phyloP scores from a whole-genome alignment of 2,888 invertebrate species.

The Lissonota sp. region DNA sequence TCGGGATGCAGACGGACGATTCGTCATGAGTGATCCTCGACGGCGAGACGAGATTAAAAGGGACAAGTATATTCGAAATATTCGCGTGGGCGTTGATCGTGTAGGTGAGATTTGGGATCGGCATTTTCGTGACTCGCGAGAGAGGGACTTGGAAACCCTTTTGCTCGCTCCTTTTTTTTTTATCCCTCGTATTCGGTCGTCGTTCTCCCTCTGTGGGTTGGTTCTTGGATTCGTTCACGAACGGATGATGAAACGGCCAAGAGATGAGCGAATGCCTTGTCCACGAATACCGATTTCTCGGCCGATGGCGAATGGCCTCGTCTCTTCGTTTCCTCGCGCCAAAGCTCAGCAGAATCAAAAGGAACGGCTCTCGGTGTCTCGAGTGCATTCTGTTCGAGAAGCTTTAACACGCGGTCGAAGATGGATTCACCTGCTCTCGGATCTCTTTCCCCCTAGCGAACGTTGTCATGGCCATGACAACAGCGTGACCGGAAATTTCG shows the following conservation, averaged over 20 bases:
- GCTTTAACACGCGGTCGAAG: neutral
- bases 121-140: conserved; percentile 17
- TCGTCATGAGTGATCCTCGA: conserved; percentile 24
- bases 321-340: too few species aligned
- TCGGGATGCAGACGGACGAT: too few species aligned
- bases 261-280: neutral
- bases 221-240: conserved; percentile 25
- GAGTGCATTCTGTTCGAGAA: neutral
- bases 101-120: conserved; percentile 43
- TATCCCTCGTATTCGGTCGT: too few species aligned
- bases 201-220: conserved; percentile 16
- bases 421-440: neutral
- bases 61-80: conserved; percentile 26
- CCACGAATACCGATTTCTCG: neutral
- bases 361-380: neutral
- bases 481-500: conserved; percentile 34
- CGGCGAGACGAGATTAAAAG: conserved; percentile 17
- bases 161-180: conserved; percentile 56
- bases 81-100: conserved; percentile 45
- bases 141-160: conserved; percentile 51
- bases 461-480: conserved; percentile 8
- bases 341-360: too few species aligned
- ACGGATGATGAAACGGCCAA: conserved; percentile 22
- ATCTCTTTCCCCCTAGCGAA: neutral
- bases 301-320: neutral